phyloP scores from a whole-genome alignment of 1,140 invertebrate genomes.

The Drosophila ficusphila region DNA sequence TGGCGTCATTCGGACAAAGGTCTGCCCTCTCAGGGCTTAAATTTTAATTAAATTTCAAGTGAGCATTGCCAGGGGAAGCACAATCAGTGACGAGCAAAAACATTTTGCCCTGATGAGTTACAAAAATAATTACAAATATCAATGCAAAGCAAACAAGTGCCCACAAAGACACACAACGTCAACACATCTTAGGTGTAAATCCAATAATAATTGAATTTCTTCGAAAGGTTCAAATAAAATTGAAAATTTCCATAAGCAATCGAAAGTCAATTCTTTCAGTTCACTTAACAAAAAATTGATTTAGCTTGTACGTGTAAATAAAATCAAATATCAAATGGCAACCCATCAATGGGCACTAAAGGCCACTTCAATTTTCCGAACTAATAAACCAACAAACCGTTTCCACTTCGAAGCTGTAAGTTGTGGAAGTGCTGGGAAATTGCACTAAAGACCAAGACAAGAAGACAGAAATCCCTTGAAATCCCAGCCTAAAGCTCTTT shows the following conservation, averaged over 20 bases:
- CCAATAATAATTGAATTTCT: conserved; percentile 57
- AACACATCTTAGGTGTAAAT: conserved; percentile 46
- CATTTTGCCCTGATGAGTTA: conserved; percentile 22
- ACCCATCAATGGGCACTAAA: conserved; percentile 7
- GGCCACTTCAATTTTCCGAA: conserved; percentile 21
- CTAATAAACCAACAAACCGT: conserved; percentile 19
- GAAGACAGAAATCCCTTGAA: conserved; percentile 23
- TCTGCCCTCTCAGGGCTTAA: conserved; percentile 29
- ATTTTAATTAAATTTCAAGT: conserved; percentile 56
- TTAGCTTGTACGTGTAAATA: conserved; percentile 6
- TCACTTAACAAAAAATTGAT: conserved; percentile 27
- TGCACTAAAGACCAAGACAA: conserved; percentile 21
- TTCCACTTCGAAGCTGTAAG: conserved; percentile 1
- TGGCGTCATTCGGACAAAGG: conserved; percentile 28
- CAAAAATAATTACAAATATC: conserved; percentile 41
- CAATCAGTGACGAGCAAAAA: conserved; percentile 6
- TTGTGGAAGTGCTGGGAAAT: conserved; percentile 21
- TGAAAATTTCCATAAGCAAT: conserved; percentile 24
- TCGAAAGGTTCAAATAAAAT: conserved; percentile 13
- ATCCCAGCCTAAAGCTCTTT: neutral
- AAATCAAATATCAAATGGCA: conserved; percentile 9
- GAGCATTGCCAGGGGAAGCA: conserved; percentile 34
- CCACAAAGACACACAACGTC: conserved; percentile 5
- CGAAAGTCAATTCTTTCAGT: conserved; percentile 34
- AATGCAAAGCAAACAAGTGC: conserved; percentile 11